phyloP scores from a whole-genome alignment of 1,140 invertebrate genomes.

The Anoplophora glabripennis region DNA sequence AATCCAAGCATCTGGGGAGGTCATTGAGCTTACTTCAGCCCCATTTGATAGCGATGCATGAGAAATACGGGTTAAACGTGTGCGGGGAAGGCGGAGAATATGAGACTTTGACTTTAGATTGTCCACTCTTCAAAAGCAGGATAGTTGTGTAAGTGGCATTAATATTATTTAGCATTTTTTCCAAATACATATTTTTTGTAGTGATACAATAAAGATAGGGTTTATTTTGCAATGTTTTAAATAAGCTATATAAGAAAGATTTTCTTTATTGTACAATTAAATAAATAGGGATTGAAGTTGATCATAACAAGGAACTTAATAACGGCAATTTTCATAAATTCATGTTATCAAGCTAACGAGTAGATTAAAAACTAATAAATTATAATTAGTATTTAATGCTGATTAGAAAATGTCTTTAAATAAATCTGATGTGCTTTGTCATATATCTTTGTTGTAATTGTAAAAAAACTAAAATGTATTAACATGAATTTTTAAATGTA shows the following conservation, averaged over 20 bases:
- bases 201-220: neutral
- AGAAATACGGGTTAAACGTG: slow-evolving; percentile 94
- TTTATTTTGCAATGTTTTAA: neutral
- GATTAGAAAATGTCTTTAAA: too few relatives aligned
- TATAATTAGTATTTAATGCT: too few relatives aligned
- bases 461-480: too few relatives aligned
- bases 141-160: slow-evolving; percentile 79
- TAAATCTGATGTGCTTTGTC: too few relatives aligned
- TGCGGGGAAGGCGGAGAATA: slow-evolving; percentile 99
- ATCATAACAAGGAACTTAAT: neutral
- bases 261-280: too few relatives aligned
- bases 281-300: neutral
- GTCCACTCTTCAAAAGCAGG: slow-evolving; percentile 89
- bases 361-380: too few relatives aligned
- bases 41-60: slow-evolving; percentile 82
- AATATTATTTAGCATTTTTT: slow-evolving; percentile 1
- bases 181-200: neutral
- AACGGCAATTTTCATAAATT: too few relatives aligned
- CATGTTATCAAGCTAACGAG: too few relatives aligned
- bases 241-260: too few relatives aligned
- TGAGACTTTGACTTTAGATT: slow-evolving; percentile 96
- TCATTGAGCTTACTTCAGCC: slow-evolving; percentile 80
- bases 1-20: slow-evolving; percentile 86
- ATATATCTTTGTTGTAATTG: too few relatives aligned
- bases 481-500: too few relatives aligned